Evolutionary conservation across 2,113 vertebrate species (phyloP), one percentile per base, ranked within the genome.

Genomic region (Sebastes fasciatus): DNA sequence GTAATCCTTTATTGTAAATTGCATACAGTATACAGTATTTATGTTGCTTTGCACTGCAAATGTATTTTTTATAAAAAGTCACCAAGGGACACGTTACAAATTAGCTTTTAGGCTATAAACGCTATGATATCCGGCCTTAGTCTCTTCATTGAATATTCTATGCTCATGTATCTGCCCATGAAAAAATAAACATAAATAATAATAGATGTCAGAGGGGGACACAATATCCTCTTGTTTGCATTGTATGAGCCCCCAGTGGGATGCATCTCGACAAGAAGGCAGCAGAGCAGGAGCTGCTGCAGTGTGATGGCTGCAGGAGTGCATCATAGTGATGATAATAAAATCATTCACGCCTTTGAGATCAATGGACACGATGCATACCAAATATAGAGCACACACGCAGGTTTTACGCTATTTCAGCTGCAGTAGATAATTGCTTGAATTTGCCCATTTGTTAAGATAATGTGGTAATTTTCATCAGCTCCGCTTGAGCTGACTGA

Each of bases 381-480:
- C 52, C 19, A 57, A 79, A 69, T 45, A 21, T 4, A 40, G 14
- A 68, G 23, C 43, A 12, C 17, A 69, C 8, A 45, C 7, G 26
- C 51, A 43, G 67, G 46, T 43, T 85, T 73, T n/a, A 43, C 0
- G 12, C 23, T 48, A 8, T 74, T 82, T 80, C 55, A 77, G 46
- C 67, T 48, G 45, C 14, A 1, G 43, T 0, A 2, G 62, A 61
- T 80, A 83, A 86, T 62, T 72, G 52, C 46, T 52, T 57, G 16
- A 82, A 77, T 57, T 65, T 54, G 2, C 0, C 23, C 42, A 46
- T 89, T 86, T 87, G 66, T 74, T 81, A 82, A 70, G 73, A 19
- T 85, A 48, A 64, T 80, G 51, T 79, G 12, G 54, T 51, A 0
- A 69, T 84, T 88, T 66, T 82, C 49, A 84, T 81, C 49, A 70